phyloP scores from a whole-genome alignment of 2,797 vertebrate species.

The Salarias fasciatus region DNA sequence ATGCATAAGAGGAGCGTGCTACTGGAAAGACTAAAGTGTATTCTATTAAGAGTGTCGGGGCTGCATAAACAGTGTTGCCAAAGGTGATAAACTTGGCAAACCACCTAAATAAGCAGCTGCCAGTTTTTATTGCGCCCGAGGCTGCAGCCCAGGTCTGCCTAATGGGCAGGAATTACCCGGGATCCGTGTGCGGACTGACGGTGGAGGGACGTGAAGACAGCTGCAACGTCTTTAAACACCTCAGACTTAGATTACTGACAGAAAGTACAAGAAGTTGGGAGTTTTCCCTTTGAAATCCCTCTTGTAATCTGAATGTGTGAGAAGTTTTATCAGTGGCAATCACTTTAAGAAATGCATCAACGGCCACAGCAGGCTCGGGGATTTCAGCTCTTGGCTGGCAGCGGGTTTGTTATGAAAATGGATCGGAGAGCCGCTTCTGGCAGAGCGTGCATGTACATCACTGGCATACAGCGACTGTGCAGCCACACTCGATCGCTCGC shows the following conservation, averaged over 20 bases:
- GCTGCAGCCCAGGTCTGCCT: constrained; percentile 34
- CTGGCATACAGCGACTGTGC: constrained; percentile 48
- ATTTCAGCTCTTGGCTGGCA: constrained; percentile 66
- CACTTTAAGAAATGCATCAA: constrained; percentile 62
- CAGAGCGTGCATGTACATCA: constrained; percentile 60
- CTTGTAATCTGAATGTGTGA: constrained; percentile 63
- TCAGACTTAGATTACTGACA: constrained; percentile 25
- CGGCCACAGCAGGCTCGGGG: constrained; percentile 61
- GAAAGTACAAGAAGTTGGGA: constrained; percentile 22
- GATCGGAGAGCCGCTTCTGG: constrained; percentile 68
- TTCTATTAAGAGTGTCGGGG: constrained; percentile 26
- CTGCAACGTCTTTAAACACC: constrained; percentile 43
- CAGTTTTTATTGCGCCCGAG: constrained; percentile 29
- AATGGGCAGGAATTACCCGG: constrained; percentile 39
- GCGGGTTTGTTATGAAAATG: constrained; percentile 66
- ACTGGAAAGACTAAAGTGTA: constrained; percentile 29
- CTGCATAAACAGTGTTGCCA: constrained; percentile 41
- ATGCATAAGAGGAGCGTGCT: constrained; percentile 20
- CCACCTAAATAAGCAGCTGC: constrained; percentile 49
- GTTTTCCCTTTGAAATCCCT: constrained; percentile 31
- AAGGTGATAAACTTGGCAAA: constrained; percentile 54
- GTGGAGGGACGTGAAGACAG: constrained; percentile 40
- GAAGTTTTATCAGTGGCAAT: constrained; percentile 52
- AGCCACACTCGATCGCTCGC: constrained; percentile 59
- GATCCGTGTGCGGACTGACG: constrained; percentile 31